Base-by-base conservation (phyloP, 2,888 invertebrate species). In the Drosophila macrothrix region DNA sequence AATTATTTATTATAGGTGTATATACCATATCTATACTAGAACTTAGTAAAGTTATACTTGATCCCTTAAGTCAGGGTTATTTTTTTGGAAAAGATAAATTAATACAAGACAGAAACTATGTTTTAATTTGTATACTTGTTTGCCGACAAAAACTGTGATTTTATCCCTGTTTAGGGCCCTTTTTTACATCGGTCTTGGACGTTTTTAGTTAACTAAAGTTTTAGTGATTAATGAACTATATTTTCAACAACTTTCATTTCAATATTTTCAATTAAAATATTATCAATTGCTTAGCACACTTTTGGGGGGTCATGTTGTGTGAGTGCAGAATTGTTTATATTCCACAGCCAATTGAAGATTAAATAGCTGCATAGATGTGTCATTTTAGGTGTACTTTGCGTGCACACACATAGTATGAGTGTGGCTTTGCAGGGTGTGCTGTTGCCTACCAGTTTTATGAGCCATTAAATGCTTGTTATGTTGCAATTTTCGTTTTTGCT, bases 381-480 rank as follows among this genome's bases (percentile, higher is more conserved):
- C 22, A 25, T 16, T 25, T 22, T 46, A 9, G 46, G 22, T 46
- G 25, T 46, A 46, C 22, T 25, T 22, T 46, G 46, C 14, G 46
- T 22, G 22, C 46, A 22, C 43, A 22, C 33, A 33, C 39, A 9
- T 25, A 7, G 53, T 22, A 46, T 49, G 53, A 37, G 46, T 31
- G 33, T 54, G 16, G 7, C 25, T 49, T 33, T 22, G 29, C 43
- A 53, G 63, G 33, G 60, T 60, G 54, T 60, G 61, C 39, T 49
- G 56, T 61, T 67, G 56, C 50, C 59, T 43, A 62, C 54, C 60
- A 58, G 70, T 78, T 86, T 81, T 83, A 88, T 79, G 88, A 76
- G 72, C 79, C 79, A 84, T 86, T 81, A 86, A 86, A 90, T 84
- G 73, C 88, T 90, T 88, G 88, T 90, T 86, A 83, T 74, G 70